phyloP scores from a whole-genome alignment of 1,140 invertebrate species.

The Mya arenaria region DNA sequence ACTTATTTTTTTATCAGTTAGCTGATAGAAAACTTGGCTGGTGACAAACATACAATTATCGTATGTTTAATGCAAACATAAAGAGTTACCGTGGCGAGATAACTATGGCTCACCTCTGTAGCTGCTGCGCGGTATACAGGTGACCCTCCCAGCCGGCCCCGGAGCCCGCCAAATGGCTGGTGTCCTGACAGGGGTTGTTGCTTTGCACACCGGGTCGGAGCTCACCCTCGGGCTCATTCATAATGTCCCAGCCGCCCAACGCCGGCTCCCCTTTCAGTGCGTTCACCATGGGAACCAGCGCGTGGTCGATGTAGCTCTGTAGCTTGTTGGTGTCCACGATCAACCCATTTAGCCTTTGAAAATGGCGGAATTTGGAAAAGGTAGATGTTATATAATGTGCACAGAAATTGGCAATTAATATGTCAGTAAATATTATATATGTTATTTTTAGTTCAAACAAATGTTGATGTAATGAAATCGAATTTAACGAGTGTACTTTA shows the following conservation, averaged over 20 bases:
- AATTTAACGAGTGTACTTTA: too few relatives aligned
- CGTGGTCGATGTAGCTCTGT: slow-evolving; percentile 80
- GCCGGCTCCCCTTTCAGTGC: slow-evolving; percentile 78
- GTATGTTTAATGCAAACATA: too few relatives aligned
- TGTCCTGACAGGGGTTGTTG: slow-evolving; percentile 79
- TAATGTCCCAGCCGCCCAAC: slow-evolving; percentile 80
- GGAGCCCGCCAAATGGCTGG: slow-evolving; percentile 63
- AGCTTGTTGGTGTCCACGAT: slow-evolving; percentile 79
- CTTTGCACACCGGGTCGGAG: slow-evolving; percentile 68
- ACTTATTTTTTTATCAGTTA: too few relatives aligned
- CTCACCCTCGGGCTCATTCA: slow-evolving; percentile 81
- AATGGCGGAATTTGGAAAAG: too few relatives aligned
- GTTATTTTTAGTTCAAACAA: too few relatives aligned
- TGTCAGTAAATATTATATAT: too few relatives aligned
- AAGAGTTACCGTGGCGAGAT: too few relatives aligned
- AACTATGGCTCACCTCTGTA: slow-evolving; percentile 63
- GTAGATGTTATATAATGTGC: too few relatives aligned
- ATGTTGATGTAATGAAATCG: too few relatives aligned
- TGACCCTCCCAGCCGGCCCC: slow-evolving; percentile 80
- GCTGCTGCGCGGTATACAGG: slow-evolving; percentile 61
- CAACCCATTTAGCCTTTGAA: slow-evolving; percentile 71
- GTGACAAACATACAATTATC: too few relatives aligned
- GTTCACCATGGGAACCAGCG: slow-evolving; percentile 75
- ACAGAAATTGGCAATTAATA: too few relatives aligned
- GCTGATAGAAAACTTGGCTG: too few relatives aligned